These are phyloP conservation scores for Microctenopoma steveboyesi DNA, from an alignment of 2,797 vertebrate species.

Conservation along the genomic window DNA sequence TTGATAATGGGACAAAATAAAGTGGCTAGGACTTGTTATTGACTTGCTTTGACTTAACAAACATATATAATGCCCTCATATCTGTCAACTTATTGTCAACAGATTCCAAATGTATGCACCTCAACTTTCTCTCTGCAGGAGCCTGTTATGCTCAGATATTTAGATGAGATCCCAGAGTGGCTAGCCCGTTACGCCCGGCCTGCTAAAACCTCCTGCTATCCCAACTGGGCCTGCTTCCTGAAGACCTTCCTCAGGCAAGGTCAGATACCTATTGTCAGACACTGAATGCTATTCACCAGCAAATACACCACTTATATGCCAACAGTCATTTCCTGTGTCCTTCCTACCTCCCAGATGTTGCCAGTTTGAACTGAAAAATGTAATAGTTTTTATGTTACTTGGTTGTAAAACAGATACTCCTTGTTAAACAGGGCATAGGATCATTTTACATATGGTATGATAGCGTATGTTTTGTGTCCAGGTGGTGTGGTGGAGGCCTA, in stretches of 20 bases:
- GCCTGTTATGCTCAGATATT: conserved; percentile 86
- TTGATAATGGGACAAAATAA: conserved; percentile 50
- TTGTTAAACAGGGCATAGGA: conserved; percentile 39
- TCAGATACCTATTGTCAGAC: conserved; percentile 67
- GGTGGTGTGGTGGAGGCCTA: conserved; percentile 92
- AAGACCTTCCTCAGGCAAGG: conserved; percentile 92
- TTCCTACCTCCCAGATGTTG: conserved; percentile 41
- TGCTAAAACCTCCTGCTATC: conserved; percentile 88
- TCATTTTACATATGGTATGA: conserved; percentile 20
- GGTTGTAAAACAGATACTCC: conserved; percentile 30
- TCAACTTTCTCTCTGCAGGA: conserved; percentile 81
- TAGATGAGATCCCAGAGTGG: conserved; percentile 90
- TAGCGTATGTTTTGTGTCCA: conserved; percentile 56
- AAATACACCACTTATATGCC: conserved; percentile 41
- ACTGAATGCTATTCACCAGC: conserved; percentile 49
- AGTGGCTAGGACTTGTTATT: conserved; percentile 29
- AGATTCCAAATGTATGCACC: conserved; percentile 27
- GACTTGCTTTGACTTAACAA: conserved; percentile 36
- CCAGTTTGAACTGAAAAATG: conserved; percentile 42
- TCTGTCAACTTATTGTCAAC: conserved; percentile 24
- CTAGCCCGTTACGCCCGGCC: conserved; percentile 87
- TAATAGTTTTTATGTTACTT: conserved; percentile 39
- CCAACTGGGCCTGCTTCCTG: conserved; percentile 92
- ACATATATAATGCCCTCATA: conserved; percentile 18
- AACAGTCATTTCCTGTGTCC: conserved; percentile 31